A percentile compares a stretch with the other conserved stretches of the same genome.
Evolutionary conservation across 2,888 invertebrate species (phyloP).

Genomic region (Cryptocephalus primarius): DNA sequence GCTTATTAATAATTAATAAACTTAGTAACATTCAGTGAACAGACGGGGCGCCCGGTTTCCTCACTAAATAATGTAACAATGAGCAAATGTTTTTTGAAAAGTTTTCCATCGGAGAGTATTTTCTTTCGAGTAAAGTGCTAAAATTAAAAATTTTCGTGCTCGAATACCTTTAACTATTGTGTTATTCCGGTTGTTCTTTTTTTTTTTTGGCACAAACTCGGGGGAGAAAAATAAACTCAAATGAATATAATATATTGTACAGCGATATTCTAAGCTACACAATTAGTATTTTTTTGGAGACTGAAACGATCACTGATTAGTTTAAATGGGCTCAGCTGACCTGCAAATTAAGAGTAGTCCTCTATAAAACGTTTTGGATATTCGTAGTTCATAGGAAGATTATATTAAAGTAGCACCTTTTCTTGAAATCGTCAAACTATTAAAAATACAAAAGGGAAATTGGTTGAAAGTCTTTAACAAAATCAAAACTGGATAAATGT

Average conservation of each 20-base stretch:
- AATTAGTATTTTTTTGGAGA: constrained; percentile 21
- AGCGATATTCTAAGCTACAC: constrained; percentile 33
- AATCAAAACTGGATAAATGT: too few species aligned
- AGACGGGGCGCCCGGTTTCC: constrained; percentile 18
- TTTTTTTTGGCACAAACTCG: constrained; percentile 12
- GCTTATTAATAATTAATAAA: background rate
- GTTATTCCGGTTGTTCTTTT: constrained; percentile 5
- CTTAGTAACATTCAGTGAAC: constrained; percentile 9
- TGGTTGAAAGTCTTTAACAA: too few species aligned
- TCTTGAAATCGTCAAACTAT: too few species aligned
- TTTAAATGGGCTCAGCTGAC: constrained; percentile 5
- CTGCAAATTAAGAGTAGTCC: background rate
- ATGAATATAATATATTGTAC: constrained; percentile 26
- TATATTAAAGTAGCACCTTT: too few species aligned
- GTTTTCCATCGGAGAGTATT: constrained; percentile 15
- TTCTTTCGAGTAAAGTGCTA: constrained; percentile 10
- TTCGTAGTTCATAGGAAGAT: too few species aligned
- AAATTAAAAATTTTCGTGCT: constrained; percentile 11
- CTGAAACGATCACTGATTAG: constrained; percentile 12
- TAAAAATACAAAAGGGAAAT: too few species aligned
- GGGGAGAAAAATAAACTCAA: constrained; percentile 12
- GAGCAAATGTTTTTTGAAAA: constrained; percentile 25
- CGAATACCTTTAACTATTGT: constrained; percentile 1
- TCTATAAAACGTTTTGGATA: too few species aligned
- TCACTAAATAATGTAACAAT: constrained; percentile 31